Evolutionary conservation across 2,113 vertebrate species (phyloP), one percentile per base, ranked within the genome.

Genomic region (Rhagologus leucostigma): DNA sequence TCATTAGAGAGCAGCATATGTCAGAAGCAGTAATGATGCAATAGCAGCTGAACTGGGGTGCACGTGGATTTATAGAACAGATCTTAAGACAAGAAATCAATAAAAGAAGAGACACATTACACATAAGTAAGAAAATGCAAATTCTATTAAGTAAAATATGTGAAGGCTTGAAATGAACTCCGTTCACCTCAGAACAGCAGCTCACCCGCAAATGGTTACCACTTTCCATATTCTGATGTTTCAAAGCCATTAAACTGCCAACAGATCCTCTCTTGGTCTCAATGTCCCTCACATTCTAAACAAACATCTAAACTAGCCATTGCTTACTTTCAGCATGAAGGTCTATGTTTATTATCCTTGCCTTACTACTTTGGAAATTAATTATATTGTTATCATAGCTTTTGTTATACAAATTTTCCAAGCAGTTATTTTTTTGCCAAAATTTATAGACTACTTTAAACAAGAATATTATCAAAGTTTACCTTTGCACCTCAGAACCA

Each of bases 381-480:
- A 27, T 47, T 56, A 26, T 19, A 20, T 60, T 71, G 52, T 49
- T 47, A 30, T 30, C 4, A 56, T 11, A 30, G 13, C 0, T 70
- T 87, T 83, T 77, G 17, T 35, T 69, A 37, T 3, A 7, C 6
- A 59, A 56, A 60, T 27, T 73, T 77, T 77, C 62, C 20, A 13
- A 50, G 44, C 3, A 41, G 16, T 49, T 13, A 0, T 13, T 74
- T 75, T 76, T 82, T 65, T 50, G 35, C 4, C 20, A 24, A 60
- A 84, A 59, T 29, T 4, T 74, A 27, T 41, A 32, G 20, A 10
- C 16, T 49, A 10, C 5, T 80, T 92, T 39, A 73, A 87, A 59
- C 8, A 68, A 0, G 0, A 11, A 30, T 53, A 15, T 49, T 67
- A 29, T 55, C 7, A 37, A 73, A 29, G 3, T 64, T 78, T 74